phyloP scores from a whole-genome alignment of 2,888 invertebrate species.

The Ganaspis brasiliensis region DNA sequence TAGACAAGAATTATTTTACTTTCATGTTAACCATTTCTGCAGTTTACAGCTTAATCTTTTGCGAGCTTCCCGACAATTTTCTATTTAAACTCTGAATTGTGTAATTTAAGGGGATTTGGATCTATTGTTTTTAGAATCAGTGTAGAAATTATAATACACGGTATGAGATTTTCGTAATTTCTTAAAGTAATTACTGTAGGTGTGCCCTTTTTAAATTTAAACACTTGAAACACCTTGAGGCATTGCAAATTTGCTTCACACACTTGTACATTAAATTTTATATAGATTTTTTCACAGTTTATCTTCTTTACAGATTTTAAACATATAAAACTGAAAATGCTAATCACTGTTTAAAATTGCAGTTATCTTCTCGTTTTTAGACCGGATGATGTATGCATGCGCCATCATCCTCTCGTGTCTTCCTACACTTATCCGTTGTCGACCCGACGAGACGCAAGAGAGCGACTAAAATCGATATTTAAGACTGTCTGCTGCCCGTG shows the following conservation, averaged over 20 bases:
- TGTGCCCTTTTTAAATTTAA: too few species aligned
- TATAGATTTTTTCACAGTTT: too few species aligned
- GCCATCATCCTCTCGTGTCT: slow-evolving; percentile 11
- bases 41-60: not conserved
- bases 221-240: too few species aligned
- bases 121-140: too few species aligned
- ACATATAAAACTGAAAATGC: not conserved
- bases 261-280: too few species aligned
- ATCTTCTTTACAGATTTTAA: too few species aligned
- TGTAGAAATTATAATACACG: too few species aligned
- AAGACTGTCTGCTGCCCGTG: slow-evolving; percentile 70
- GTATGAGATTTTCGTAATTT: too few species aligned
- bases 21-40: not conserved
- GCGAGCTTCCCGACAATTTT: not conserved
- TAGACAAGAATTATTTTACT: slow-evolving; percentile 11
- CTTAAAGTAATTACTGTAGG: too few species aligned
- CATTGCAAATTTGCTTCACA: too few species aligned
- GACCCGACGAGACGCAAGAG: slow-evolving; percentile 35
- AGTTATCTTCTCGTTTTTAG: not conserved
- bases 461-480: slow-evolving; percentile 70
- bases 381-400: not conserved
- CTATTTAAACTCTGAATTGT: not conserved
- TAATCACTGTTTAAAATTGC: not conserved
- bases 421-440: slow-evolving; percentile 4
- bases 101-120: too few species aligned